phyloP scores from a whole-genome alignment of 2,113 vertebrate species.

The Pedetes capensis region DNA sequence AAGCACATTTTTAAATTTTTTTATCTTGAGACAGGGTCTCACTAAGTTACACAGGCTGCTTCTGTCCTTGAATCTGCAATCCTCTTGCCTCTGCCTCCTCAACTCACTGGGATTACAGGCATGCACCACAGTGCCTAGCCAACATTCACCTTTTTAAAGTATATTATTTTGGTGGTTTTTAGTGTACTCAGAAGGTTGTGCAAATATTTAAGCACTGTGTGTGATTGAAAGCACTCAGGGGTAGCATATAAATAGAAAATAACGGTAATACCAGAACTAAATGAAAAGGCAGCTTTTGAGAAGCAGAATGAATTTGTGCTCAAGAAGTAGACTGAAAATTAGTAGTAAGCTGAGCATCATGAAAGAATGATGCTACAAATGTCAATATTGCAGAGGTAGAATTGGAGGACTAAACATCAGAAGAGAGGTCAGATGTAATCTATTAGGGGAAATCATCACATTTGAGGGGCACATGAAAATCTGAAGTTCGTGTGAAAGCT shows the following conservation, averaged over 20 bases:
- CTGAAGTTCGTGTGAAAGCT: not conserved
- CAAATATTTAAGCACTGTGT: not conserved
- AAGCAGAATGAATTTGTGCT: not conserved
- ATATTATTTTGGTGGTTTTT: not conserved
- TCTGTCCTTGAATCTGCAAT: too few species aligned
- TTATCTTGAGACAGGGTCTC: too few species aligned
- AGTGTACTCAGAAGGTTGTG: not conserved
- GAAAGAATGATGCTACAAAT: not conserved
- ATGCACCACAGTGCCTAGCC: too few species aligned
- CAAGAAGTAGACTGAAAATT: not conserved
- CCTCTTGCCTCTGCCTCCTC: too few species aligned
- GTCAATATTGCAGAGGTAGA: not conserved
- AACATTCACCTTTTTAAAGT: not conserved
- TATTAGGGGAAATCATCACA: not conserved
- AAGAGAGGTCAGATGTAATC: not conserved
- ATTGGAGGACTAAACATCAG: not conserved
- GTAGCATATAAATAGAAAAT: not conserved
- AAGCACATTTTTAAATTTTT: too few species aligned
- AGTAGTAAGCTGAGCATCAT: not conserved
- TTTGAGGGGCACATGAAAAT: not conserved
- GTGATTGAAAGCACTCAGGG: not conserved
- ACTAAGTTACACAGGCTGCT: too few species aligned
- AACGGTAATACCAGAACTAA: not conserved
- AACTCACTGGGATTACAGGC: too few species aligned
- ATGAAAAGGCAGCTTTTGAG: not conserved